Conservation (phyloP, 2,113 vertebrate genomes). For the Leucopsar rothschildi region DNA sequence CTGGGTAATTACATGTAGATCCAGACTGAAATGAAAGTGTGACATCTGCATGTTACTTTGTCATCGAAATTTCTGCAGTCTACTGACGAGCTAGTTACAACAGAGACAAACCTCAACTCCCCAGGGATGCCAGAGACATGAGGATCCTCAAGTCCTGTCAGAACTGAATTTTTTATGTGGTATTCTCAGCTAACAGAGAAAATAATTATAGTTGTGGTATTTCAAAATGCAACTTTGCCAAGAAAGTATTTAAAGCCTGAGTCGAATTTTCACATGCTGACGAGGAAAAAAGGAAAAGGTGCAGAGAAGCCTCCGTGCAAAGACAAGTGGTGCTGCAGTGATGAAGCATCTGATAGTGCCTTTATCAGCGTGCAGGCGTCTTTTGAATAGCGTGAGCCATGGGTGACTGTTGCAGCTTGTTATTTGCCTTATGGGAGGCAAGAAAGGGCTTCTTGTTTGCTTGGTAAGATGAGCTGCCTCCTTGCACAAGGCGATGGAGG, state of each 20-base stretch:
- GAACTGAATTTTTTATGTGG: not conserved
- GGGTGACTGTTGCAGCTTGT: not conserved
- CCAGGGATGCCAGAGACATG: not conserved
- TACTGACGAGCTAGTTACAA: not conserved
- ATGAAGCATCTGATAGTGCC: not conserved
- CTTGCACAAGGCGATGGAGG: not conserved
- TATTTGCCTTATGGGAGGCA: not conserved
- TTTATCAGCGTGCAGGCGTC: conserved; percentile 7
- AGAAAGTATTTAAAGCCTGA: not conserved
- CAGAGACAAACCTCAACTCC: not conserved
- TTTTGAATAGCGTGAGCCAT: not conserved
- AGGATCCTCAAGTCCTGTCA: not conserved
- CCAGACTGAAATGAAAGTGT: not conserved
- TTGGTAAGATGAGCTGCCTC: not conserved
- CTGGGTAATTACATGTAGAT: not conserved
- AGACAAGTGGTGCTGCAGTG: not conserved
- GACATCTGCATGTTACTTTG: not conserved
- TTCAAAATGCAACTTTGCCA: not conserved
- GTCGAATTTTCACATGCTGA: not conserved
- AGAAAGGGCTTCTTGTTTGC: conserved; percentile 39
- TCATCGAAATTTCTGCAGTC: not conserved
- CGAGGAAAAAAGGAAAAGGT: not conserved
- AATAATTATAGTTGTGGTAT: not conserved
- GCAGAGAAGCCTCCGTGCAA: not conserved
- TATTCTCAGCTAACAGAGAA: not conserved